Base-by-base conservation (phyloP, 2,888 invertebrate species). In the Pseudococcus jackbeardsleyi region DNA sequence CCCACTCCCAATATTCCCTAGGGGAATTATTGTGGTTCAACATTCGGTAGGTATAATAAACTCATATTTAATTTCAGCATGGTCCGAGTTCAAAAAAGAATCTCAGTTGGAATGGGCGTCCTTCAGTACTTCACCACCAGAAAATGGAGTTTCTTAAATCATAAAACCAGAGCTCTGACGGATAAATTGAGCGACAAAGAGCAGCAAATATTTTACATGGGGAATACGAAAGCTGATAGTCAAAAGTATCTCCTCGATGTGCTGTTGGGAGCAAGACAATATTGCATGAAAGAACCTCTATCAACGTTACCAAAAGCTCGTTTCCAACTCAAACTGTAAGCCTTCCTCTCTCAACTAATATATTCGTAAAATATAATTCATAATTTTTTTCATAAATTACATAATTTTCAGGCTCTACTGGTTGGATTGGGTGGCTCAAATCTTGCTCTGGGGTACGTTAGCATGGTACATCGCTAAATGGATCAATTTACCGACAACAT, bases 191-290 rank as follows among this genome's bases (percentile, higher is more conserved):
- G 92, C 0, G 91, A 91, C 0, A 91, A 91, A 17, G 96, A 95
- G 89, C 92, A 92, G 90, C 91, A 94, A 86, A 92, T 92, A 0
- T 97, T 96, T 91, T 92, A 91, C 90, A 89, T 90, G 19, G 90
- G 90, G 26, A 90, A 91, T 89, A 59, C 90, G 5, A 79, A 90
- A 17, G 59, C 89, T 5, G 89, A 90, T 46, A 15, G 89, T 93
- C 93, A 94, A 88, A 91, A 93, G 0, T 96, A 95, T 91, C 91
- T 96, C 90, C 92, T 93, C 90, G 93, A 92, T 91, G 96, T 96
- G 91, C 94, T 97, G 48, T 93, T 95, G 89, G 98, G 98, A 0
- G 95, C 96, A n/a, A 93, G 98, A 19, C 94, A 95, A 90, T 98
- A 94, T 91, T 95, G 96, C 90, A 93, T 97, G 89, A 96, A 97